These are phyloP conservation scores for Siderastrea radians DNA, from an alignment of 92 coral and sea anemone genomes.

Conservation along the genomic window DNA sequence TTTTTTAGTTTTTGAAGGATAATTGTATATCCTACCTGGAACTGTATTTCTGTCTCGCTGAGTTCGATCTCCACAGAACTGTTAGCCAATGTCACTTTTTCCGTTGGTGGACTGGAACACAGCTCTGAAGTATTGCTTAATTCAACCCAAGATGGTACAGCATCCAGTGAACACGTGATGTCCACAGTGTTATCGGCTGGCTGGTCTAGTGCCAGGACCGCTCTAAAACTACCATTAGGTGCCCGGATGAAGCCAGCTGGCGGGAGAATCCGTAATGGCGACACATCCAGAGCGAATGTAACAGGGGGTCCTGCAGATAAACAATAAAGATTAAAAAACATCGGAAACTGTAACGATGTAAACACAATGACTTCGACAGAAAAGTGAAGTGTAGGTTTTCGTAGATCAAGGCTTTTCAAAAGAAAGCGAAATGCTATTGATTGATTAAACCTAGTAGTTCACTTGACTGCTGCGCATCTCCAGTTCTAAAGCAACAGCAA, in stretches of 20 bases:
- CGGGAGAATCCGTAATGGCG: constrained; percentile 67
- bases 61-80: constrained; percentile 61
- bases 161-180: constrained; percentile 63
- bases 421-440: no score
- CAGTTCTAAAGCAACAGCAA: no score
- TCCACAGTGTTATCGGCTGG: constrained; percentile 64
- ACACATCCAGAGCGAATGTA: constrained; percentile 58
- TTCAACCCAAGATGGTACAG: constrained; percentile 18
- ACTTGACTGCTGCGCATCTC: no score
- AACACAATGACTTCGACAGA: no score
- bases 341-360: no score
- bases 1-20: neutral
- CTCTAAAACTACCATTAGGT: constrained; percentile 36
- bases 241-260: constrained; percentile 52
- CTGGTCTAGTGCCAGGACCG: constrained; percentile 43
- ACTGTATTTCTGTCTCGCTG: constrained; percentile 60
- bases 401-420: no score
- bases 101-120: constrained; percentile 51
- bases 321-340: no score
- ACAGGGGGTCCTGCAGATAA: constrained; percentile 60
- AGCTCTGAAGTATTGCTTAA: constrained; percentile 37
- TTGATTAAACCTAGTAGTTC: no score
- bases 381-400: neutral
- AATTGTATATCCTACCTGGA: constrained; percentile 42
- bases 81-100: constrained; percentile 45